Conservation (phyloP, 1,140 invertebrate species). For the Microplitis demolitor region DNA sequence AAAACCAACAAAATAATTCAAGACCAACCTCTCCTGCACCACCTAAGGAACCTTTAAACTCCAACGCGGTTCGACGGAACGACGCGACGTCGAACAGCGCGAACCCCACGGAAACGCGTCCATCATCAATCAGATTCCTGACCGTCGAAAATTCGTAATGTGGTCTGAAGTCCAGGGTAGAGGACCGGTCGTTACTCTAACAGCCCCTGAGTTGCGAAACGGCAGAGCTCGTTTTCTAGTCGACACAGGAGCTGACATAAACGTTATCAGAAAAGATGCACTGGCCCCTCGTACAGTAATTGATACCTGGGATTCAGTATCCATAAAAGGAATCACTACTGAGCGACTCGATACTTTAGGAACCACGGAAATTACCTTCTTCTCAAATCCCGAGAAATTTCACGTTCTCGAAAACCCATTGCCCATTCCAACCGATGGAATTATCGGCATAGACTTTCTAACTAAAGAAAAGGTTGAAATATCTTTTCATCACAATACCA, state of each 20-base stretch:
- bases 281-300: not conserved
- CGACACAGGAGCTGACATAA: not conserved
- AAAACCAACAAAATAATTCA: too few species aligned
- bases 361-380: not conserved
- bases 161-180: not conserved
- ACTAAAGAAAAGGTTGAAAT: not conserved
- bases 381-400: not conserved
- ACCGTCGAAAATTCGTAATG: too few species aligned
- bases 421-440: not conserved
- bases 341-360: not conserved
- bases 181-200: not conserved
- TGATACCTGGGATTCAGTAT: not conserved
- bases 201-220: not conserved
- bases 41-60: too few species aligned
- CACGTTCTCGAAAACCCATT: too few species aligned
- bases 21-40: too few species aligned
- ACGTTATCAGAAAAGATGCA: not conserved
- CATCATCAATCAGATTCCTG: too few species aligned
- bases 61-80: too few species aligned
- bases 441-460: slow-evolving; percentile 5
- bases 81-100: too few species aligned
- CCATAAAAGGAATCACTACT: not conserved
- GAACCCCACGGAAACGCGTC: too few species aligned
- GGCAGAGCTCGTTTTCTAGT: not conserved
- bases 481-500: slow-evolving; percentile 3